phyloP scores from a whole-genome alignment of 23 tunicate genomes.

The Halocynthia aurantium region DNA sequence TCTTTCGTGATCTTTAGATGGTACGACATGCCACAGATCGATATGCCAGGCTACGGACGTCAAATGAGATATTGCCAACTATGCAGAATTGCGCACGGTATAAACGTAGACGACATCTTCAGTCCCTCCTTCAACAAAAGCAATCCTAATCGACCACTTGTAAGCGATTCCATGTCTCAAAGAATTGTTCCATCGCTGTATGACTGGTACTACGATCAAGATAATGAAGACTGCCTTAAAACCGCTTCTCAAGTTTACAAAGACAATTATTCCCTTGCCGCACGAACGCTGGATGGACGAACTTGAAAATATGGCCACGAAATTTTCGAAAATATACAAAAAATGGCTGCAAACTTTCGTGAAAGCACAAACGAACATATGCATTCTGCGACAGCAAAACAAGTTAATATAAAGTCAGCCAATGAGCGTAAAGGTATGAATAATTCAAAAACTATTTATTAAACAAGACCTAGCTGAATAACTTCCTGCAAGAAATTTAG shows the following conservation, averaged over 20 bases:
- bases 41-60: constrained; percentile 4
- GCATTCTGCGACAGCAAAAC: too few species aligned
- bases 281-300: not conserved
- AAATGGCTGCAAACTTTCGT: too few species aligned
- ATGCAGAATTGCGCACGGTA: not conserved
- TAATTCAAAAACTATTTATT: too few species aligned
- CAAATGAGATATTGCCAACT: constrained; percentile 7
- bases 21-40: constrained; percentile 1
- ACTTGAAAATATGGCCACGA: not conserved
- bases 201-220: constrained; percentile 1
- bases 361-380: too few species aligned
- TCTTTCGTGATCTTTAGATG: not conserved
- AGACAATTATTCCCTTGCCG: constrained; percentile 1
- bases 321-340: too few species aligned
- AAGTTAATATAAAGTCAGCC: too few species aligned
- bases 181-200: not conserved
- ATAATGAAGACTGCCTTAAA: constrained; percentile 1
- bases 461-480: too few species aligned
- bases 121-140: not conserved
- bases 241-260: not conserved
- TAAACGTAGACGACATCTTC: constrained; percentile 5
- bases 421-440: too few species aligned
- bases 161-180: not conserved
- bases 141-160: not conserved
- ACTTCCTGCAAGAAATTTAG: too few species aligned